Evolutionary conservation across 2,888 invertebrate species (phyloP).

Genomic region (Pandemis corylana): DNA sequence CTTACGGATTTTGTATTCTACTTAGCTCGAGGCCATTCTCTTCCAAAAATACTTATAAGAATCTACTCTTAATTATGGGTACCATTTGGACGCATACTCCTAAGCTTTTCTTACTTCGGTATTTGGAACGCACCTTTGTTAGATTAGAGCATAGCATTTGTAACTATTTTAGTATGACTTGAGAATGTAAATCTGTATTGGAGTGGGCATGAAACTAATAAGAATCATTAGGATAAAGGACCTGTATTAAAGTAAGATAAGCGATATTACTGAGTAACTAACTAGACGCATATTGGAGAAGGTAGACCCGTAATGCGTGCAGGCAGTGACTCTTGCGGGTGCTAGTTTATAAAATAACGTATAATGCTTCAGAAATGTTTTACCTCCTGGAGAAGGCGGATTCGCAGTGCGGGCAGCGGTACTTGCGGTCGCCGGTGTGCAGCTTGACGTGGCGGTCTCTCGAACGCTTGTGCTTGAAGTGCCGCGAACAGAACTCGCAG

Average conservation of each 20-base stretch:
- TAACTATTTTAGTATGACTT: not conserved
- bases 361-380: constrained; percentile 41
- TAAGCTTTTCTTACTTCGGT: constrained; percentile 11
- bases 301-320: not conserved
- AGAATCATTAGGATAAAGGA: not conserved
- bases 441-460: constrained; percentile 97
- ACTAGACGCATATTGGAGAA: not conserved
- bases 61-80: constrained; percentile 30
- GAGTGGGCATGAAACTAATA: not conserved
- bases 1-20: constrained; percentile 64
- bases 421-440: constrained; percentile 96
- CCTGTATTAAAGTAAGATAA: not conserved
- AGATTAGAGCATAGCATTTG: not conserved
- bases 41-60: constrained; percentile 36
- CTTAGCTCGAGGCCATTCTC: constrained; percentile 44
- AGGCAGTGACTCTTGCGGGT: not conserved
- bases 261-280: no score
- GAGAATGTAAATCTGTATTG: not conserved
- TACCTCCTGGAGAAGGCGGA: constrained; percentile 97
- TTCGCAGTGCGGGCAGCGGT: constrained; percentile 95
- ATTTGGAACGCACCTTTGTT: constrained; percentile 24
- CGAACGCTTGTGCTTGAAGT: constrained; percentile 97
- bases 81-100: constrained; percentile 22
- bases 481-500: constrained; percentile 95
- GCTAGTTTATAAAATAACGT: no score